These are phyloP conservation scores for Parazoanthus atlanticus DNA, from an alignment of 92 coral and sea anemone species.

Conservation along the genomic window DNA sequence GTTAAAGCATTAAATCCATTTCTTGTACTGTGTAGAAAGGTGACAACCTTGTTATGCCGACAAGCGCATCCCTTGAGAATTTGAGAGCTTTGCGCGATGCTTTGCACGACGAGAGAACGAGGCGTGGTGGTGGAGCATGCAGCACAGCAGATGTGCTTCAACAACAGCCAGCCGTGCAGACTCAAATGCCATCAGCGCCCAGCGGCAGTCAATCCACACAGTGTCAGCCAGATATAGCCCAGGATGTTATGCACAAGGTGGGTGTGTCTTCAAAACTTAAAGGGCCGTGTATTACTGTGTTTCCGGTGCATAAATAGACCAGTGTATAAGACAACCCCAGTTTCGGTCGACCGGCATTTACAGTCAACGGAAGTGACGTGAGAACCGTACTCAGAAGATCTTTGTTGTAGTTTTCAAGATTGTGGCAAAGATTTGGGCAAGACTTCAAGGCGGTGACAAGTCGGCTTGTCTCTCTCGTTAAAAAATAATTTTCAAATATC, in stretches of 20 bases:
- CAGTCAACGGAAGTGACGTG: no score
- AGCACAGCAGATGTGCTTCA: conserved; percentile 4
- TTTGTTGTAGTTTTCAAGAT: no score
- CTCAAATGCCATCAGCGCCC: neutral
- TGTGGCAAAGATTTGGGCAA: no score
- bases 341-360: no score
- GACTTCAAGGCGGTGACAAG: no score
- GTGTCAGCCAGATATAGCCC: conserved; percentile 5
- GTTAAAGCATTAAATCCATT: neutral
- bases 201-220: conserved; percentile 25
- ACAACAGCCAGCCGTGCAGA: neutral
- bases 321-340: no score
- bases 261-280: neutral
- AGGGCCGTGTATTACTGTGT: neutral
- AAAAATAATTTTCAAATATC: no score
- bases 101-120: conserved; percentile 78
- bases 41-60: conserved; percentile 79
- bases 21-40: conserved; percentile 62
- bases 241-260: conserved; percentile 37
- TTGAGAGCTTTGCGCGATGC: conserved; percentile 84
- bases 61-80: conserved; percentile 76
- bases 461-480: no score
- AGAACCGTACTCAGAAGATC: no score
- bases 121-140: conserved; percentile 19
- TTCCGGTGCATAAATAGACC: neutral